These are phyloP conservation scores for Scartelaos histophorus DNA, from an alignment of 2,113 vertebrate species.

Conservation along the genomic window DNA sequence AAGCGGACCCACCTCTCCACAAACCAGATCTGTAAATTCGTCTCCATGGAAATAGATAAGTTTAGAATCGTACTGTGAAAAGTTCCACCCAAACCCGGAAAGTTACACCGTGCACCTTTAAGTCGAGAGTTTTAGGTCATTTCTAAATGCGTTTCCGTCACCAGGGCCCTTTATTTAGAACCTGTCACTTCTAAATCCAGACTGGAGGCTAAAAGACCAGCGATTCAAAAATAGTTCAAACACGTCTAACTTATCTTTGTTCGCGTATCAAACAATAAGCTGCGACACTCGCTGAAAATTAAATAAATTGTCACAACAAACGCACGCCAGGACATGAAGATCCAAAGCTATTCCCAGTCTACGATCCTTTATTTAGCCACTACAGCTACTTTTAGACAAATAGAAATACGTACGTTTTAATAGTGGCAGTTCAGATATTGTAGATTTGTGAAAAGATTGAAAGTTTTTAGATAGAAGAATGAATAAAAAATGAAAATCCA, in stretches of 20 bases:
- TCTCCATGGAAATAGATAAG: too few relatives aligned
- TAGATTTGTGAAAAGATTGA: too few relatives aligned
- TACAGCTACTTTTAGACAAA: neutral
- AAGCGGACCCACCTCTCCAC: too few relatives aligned
- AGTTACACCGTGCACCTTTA: too few relatives aligned
- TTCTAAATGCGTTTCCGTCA: conserved; percentile 42
- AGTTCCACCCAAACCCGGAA: too few relatives aligned
- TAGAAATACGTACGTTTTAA: too few relatives aligned
- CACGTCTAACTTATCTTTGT: conserved; percentile 15
- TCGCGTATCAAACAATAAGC: conserved; percentile 27
- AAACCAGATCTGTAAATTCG: too few relatives aligned
- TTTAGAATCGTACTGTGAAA: too few relatives aligned
- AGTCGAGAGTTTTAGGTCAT: conserved; percentile 34
- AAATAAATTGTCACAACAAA: neutral
- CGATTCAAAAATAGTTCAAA: conserved; percentile 16
- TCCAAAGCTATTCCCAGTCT: neutral
- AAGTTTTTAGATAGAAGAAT: neutral
- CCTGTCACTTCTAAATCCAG: conserved; percentile 33
- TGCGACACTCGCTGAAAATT: conserved; percentile 16
- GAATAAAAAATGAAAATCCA: neutral
- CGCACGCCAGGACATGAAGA: neutral
- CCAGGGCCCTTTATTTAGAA: conserved; percentile 47
- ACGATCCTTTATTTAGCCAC: neutral
- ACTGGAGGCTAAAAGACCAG: conserved; percentile 18
- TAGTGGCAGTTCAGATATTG: too few relatives aligned